These are phyloP conservation scores for Nibea coibor DNA, from an alignment of 2,113 vertebrate species.

Conservation along the genomic window DNA sequence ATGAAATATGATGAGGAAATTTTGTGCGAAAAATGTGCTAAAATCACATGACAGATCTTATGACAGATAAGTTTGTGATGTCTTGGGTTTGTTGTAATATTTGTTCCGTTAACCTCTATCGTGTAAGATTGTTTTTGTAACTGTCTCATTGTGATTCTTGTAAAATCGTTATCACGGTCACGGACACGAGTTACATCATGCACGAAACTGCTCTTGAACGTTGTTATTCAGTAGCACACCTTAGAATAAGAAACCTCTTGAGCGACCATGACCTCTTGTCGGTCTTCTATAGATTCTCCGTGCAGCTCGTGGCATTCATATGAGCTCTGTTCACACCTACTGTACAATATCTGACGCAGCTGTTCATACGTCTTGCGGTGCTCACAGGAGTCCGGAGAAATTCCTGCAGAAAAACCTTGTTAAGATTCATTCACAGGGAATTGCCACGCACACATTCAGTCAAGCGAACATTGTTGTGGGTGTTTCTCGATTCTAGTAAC, in stretches of 20 bases:
- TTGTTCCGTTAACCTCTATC: no score
- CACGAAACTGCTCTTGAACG: background rate
- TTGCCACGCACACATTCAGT: background rate
- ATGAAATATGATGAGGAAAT: background rate
- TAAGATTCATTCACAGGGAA: background rate
- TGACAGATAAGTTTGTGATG: background rate
- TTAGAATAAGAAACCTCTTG: background rate
- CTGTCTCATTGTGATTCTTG: background rate
- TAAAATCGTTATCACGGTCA: background rate
- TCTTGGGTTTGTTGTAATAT: no score
- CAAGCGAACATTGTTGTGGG: background rate
- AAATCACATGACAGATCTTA: background rate
- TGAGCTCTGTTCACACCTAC: background rate
- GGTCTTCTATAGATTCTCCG: background rate
- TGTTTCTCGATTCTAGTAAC: background rate
- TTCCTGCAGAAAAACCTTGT: constrained; percentile 15
- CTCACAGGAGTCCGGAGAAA: background rate
- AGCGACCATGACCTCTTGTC: background rate
- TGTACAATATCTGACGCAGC: background rate
- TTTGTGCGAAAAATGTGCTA: no score
- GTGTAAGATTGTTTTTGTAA: no score
- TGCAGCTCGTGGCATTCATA: background rate
- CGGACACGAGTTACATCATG: background rate
- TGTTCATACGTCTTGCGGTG: background rate
- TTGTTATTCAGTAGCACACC: no score